phyloP scores from a whole-genome alignment of 2,113 vertebrate genomes.

The Dascyllus trimaculatus region DNA sequence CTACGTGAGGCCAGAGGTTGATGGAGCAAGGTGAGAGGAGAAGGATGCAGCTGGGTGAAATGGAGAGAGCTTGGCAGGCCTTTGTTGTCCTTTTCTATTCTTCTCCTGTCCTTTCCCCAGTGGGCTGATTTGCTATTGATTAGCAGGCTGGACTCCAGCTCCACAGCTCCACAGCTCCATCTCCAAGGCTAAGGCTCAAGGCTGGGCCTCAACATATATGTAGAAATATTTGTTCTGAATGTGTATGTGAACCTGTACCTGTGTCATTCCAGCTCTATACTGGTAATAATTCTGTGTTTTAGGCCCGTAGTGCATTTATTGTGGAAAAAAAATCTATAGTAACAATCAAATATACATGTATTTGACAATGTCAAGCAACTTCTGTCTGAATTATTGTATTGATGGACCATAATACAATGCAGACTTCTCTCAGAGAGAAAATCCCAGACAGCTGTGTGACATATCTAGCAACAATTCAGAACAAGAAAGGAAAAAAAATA shows the following conservation, averaged over 20 bases:
- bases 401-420: too few relatives aligned
- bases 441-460: too few relatives aligned
- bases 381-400: too few relatives aligned
- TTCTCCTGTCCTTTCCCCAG: conserved; percentile 49
- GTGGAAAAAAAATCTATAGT: too few relatives aligned
- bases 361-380: too few relatives aligned
- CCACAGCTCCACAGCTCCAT: conserved; percentile 33
- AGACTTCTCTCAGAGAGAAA: too few relatives aligned
- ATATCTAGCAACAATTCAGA: too few relatives aligned
- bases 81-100: conserved; percentile 71
- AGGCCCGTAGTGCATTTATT: too few relatives aligned
- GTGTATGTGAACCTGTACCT: background rate
- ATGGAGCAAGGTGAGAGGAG: conserved; percentile 56
- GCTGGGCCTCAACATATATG: conserved; percentile 48
- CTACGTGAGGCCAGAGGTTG: conserved; percentile 36
- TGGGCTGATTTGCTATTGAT: conserved; percentile 80
- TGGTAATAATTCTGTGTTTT: too few relatives aligned
- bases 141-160: conserved; percentile 45
- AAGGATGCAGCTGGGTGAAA: conserved; percentile 56
- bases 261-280: too few relatives aligned
- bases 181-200: conserved; percentile 68
- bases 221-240: conserved; percentile 1
- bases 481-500: too few relatives aligned
- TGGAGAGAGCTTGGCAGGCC: conserved; percentile 30
- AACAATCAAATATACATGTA: too few relatives aligned